Evolutionary conservation across 2,888 invertebrate genomes (phyloP), one percentile per base, ranked within the genome.

Genomic region (Parnassius mnemosyne): DNA sequence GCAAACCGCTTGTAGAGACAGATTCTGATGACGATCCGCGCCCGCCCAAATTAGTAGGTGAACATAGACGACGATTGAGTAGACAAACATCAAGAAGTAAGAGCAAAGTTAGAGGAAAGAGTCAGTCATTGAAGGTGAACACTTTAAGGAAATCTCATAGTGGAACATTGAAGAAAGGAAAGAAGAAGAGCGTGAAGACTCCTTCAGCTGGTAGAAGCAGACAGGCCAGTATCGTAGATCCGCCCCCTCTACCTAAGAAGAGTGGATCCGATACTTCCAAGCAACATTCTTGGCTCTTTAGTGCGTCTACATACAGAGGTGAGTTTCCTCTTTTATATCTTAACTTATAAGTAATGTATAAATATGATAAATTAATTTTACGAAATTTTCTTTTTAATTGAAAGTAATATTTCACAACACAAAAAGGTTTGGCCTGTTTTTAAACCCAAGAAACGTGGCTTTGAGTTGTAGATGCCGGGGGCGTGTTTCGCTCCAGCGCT

Each of bases 31-130:
- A 87, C 42, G 88, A 89, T 60, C 71, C 79, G 13, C 85, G 85
- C 2, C 77, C 81, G 16, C 80, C 84, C 20, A 90, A 87, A 71
- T 73, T 81, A 34, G 66, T 80, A 12, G 79, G 81, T 44, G 89
- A 90, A 63, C 89, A 89, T 41, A 82, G 89, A 66, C 79, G 91
- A 67, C 79, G 90, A 67, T 72, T 91, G 9, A 91, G 91, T 64
- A 76, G 91, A 64, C 90, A 90, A 64, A 85, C 91, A 25, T 91
- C 91, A 46, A 84, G 91, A 69, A 87, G 89, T 71, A 91, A 91
- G 71, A 91, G 91, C 63, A 91, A 90, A 75, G 87, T 73, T 3
- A 74, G 91, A 67, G 91, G 91, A 1, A 91, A 91, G 68, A 90
- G 90, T 69, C 91, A 90, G 67, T 80, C 84, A 2, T 76, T 91